Evolutionary conservation across 2,113 vertebrate genomes (phyloP), one percentile per base, ranked within the genome.

Genomic region (Leucosticte australis): DNA sequence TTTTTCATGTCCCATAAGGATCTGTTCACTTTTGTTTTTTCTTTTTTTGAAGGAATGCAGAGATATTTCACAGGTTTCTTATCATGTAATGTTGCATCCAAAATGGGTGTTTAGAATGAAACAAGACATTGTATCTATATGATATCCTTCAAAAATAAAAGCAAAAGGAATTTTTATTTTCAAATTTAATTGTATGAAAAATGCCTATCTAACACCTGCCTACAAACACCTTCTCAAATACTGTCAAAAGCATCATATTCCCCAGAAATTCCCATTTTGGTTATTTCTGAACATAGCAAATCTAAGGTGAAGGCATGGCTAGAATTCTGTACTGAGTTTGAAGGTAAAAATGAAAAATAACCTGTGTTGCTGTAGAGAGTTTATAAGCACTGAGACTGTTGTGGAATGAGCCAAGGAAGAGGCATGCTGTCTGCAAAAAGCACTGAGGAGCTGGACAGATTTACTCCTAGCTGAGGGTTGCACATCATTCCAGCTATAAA

Each of bases 171-270:
- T 65, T 83, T 84, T 91, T 63, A 68, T 59, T n/a, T 68, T 65
- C 49, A 91, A 21, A 53, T 95, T 28, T 93, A 93, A 90, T 90
- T 91, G 65, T 20, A 81, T 37, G 39, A 90, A 91, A 96, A 95
- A 50, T 80, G 19, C 13, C 5, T 1, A 90, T 77, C 96, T 96
- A 78, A 90, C 49, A 68, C 15, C 41, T 91, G 22, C 37, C 37
- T 73, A 62, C 46, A 79, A 81, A 88, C 0, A 3, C 2, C 10
- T 75, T 88, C 63, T 83, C 64, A 92, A 92, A 87, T 86, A 64
- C n/a, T 22, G 13, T 68, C 64, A 88, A 71, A 93, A 81, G 7
- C 12, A 59, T 35, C 15, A 12, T n/a, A 67, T 53, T 92, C 41
- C 56, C 53, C 18, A 83, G 90, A 96, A 93, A 73, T 62, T 60